These are phyloP conservation scores for Zophobas atratus DNA, from an alignment of 1,140 invertebrate genomes.

Conservation along the genomic window DNA sequence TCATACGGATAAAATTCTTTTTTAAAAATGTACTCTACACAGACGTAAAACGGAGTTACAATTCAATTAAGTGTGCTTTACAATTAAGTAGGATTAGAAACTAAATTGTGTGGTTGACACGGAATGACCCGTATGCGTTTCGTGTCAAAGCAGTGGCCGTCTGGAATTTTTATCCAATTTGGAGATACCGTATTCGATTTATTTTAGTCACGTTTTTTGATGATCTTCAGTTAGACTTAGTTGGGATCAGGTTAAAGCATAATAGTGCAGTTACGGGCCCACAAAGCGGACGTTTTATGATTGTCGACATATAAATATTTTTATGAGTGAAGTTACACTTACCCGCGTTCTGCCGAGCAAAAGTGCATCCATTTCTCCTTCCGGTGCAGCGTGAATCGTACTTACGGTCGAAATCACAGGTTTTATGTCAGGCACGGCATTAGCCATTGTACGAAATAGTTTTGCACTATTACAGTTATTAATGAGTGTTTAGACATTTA, in stretches of 20 bases:
- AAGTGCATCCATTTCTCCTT: slow-evolving; percentile 83
- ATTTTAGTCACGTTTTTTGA: slow-evolving; percentile 32
- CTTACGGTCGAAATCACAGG: slow-evolving; percentile 67
- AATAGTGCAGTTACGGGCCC: neutral
- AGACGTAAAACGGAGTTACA: too few species aligned
- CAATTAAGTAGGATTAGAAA: neutral
- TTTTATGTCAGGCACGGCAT: slow-evolving; percentile 62
- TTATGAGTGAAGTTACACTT: slow-evolving; percentile 67
- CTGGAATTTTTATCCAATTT: slow-evolving; percentile 32
- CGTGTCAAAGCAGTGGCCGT: neutral
- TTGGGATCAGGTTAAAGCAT: neutral
- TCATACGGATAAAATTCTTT: too few species aligned
- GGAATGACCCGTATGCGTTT: slow-evolving; percentile 22
- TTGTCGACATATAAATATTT: slow-evolving; percentile 8
- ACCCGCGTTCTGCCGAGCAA: slow-evolving; percentile 82
- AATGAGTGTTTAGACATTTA: slow-evolving; percentile 22
- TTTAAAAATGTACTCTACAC: too few species aligned
- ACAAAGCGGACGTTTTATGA: slow-evolving; percentile 1
- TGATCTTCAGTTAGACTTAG: neutral
- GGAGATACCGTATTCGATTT: neutral
- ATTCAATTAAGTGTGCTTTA: too few species aligned
- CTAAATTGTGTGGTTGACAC: neutral
- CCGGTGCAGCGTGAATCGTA: slow-evolving; percentile 70
- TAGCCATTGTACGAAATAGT: slow-evolving; percentile 59
- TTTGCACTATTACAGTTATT: slow-evolving; percentile 17